These are phyloP conservation scores for Meriones unguiculatus DNA, from an alignment of 2,113 vertebrate species.

Conservation along the genomic window DNA sequence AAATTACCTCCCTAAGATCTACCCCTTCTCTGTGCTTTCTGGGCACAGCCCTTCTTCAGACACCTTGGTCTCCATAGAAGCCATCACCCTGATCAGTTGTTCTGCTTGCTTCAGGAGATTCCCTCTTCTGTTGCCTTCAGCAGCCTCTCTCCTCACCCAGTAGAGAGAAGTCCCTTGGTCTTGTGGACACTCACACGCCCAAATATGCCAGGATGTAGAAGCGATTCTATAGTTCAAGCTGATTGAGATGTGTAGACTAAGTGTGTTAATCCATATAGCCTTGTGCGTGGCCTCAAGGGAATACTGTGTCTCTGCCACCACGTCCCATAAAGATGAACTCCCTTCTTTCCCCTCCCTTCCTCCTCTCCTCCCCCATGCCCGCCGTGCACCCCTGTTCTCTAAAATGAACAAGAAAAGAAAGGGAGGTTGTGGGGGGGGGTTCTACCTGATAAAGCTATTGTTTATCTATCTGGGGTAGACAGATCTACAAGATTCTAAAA, in stretches of 20 bases:
- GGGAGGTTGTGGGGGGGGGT: not conserved
- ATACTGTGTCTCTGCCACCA: not conserved
- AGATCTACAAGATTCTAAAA: conserved; percentile 3
- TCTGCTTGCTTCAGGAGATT: not conserved
- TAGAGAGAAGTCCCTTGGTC: not conserved
- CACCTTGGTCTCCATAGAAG: not conserved
- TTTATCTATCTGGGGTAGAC: not conserved
- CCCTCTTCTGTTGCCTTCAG: not conserved
- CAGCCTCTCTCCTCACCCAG: not conserved
- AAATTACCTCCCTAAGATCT: conserved; percentile 5
- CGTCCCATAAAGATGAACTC: not conserved
- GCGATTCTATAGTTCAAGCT: conserved; percentile 25
- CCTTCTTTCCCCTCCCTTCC: not conserved
- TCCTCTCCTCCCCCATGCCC: not conserved
- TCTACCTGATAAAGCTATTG: not conserved
- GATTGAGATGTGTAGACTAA: not conserved
- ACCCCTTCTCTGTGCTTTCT: not conserved
- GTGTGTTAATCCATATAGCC: not conserved
- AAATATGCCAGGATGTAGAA: conserved; percentile 2
- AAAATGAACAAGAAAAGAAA: not conserved
- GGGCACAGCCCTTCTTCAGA: not conserved
- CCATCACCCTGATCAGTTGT: not conserved
- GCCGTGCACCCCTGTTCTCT: not conserved
- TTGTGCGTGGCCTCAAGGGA: not conserved
- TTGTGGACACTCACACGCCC: not conserved